phyloP scores from a whole-genome alignment of 2,113 vertebrate genomes.

The Ia io region DNA sequence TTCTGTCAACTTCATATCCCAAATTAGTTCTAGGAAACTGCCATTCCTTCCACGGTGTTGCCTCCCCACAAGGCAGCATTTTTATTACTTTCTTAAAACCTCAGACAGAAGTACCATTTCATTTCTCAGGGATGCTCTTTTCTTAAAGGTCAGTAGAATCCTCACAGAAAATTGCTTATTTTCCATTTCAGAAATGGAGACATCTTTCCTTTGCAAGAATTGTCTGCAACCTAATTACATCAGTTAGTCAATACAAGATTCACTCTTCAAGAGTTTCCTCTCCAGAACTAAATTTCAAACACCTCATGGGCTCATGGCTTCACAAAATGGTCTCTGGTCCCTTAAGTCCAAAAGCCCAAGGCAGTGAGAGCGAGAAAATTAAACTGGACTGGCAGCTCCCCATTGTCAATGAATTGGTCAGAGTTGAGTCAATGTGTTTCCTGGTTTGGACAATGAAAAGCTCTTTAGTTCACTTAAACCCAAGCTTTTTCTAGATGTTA shows the following conservation, averaged over 20 bases:
- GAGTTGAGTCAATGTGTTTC: neutral
- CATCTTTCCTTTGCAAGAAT: conserved; percentile 78
- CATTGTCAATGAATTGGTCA: neutral
- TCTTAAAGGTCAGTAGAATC: conserved; percentile 80
- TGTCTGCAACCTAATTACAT: conserved; percentile 61
- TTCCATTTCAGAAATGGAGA: conserved; percentile 75
- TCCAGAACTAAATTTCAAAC: conserved; percentile 31
- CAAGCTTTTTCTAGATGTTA: neutral
- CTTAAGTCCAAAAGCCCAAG: neutral
- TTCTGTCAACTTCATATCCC: conserved; percentile 78
- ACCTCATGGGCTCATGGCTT: conserved; percentile 19
- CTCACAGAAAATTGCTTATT: conserved; percentile 69
- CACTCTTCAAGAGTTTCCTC: conserved; percentile 67
- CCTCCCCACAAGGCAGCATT: conserved; percentile 78
- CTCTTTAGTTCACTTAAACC: conserved; percentile 29
- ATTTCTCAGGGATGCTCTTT: conserved; percentile 76
- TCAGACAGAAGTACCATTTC: conserved; percentile 79
- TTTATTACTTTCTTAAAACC: conserved; percentile 80
- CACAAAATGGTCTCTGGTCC: conserved; percentile 14
- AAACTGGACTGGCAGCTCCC: neutral
- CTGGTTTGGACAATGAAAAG: conserved; percentile 48
- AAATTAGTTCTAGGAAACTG: conserved; percentile 81
- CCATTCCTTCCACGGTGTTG: conserved; percentile 78
- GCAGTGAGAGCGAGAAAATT: neutral
- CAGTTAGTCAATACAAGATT: conserved; percentile 42